Conservation (phyloP, 2,888 invertebrate species). For the Mamestra brassicae region DNA sequence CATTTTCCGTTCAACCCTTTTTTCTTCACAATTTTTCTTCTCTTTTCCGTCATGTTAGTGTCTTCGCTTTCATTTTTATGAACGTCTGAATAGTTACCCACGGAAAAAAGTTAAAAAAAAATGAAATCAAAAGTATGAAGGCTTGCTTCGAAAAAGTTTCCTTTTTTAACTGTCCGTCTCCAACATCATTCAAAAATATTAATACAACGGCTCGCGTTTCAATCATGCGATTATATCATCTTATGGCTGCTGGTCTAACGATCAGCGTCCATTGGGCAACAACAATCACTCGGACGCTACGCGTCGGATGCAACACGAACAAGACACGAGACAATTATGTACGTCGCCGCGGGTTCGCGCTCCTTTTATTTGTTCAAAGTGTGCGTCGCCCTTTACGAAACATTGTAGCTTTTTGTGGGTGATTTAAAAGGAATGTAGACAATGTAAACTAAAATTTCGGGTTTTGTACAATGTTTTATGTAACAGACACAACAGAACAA, state of each 20-base stretch:
- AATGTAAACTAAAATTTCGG: conserved; percentile 63
- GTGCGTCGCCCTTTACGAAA: conserved; percentile 64
- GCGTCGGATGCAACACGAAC: conserved; percentile 73
- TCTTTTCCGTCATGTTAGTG: background rate
- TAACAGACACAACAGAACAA: background rate
- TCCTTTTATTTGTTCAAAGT: conserved; percentile 68
- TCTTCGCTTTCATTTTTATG: background rate
- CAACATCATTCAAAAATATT: background rate
- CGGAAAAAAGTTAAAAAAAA: background rate
- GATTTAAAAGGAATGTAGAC: conserved; percentile 70
- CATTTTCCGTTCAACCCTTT: conserved; percentile 34
- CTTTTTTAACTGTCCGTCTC: background rate
- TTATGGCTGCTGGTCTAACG: conserved; percentile 63
- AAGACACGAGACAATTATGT: conserved; percentile 77
- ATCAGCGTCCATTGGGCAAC: conserved; percentile 67
- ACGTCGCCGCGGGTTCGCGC: conserved; percentile 70
- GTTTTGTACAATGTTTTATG: conserved; percentile 40
- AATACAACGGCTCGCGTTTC: background rate
- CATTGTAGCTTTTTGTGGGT: conserved; percentile 70
- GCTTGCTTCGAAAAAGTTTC: background rate
- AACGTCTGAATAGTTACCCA: background rate
- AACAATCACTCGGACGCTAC: conserved; percentile 74
- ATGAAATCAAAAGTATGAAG: background rate
- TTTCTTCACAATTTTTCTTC: conserved; percentile 2
- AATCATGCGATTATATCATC: conserved; percentile 40